Conservation (phyloP, 2,888 invertebrate species). For the Nezara viridula region DNA sequence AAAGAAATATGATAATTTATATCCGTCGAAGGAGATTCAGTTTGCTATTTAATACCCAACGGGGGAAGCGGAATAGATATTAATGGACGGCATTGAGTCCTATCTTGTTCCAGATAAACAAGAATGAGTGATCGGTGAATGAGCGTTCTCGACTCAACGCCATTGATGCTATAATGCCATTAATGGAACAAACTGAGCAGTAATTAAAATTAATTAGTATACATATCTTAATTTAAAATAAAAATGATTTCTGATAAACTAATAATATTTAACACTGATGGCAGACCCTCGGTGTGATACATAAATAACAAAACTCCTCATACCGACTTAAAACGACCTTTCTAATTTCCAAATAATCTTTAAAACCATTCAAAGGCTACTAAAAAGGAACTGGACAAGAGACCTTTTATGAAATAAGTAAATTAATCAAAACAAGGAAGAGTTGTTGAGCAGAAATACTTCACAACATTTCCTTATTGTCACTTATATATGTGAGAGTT, state of each 20-base stretch:
- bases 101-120: constrained; percentile 28
- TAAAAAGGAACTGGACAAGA: too few relatives aligned
- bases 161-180: background rate
- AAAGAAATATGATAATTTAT: constrained; percentile 26
- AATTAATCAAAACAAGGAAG: too few relatives aligned
- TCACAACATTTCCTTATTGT: too few relatives aligned
- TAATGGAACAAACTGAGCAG: background rate
- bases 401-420: too few relatives aligned
- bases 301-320: too few relatives aligned
- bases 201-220: background rate
- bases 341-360: too few relatives aligned
- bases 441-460: too few relatives aligned
- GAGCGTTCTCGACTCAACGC: background rate
- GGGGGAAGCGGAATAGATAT: background rate
- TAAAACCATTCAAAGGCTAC: too few relatives aligned
- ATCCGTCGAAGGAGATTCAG: background rate
- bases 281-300: too few relatives aligned
- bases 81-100: background rate
- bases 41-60: background rate
- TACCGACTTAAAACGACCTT: background rate
- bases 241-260: too few relatives aligned
- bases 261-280: too few relatives aligned
- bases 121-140: background rate
- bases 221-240: background rate
- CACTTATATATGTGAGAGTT: too few relatives aligned